Evolutionary conservation across 2,888 invertebrate genomes (phyloP).

Genomic region (Leptopilina syphax): DNA sequence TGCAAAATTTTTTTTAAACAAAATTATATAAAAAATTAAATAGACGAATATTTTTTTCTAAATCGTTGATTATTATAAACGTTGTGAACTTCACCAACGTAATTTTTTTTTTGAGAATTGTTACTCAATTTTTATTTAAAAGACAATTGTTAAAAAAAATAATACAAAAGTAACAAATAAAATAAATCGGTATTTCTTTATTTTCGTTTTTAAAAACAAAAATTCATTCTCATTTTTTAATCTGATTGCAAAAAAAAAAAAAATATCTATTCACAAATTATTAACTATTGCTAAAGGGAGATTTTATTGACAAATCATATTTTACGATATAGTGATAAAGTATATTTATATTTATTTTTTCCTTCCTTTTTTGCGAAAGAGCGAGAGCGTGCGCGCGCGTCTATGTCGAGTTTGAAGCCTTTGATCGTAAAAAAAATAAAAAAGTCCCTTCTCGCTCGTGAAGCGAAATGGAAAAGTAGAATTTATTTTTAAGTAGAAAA

Average conservation of each 20-base stretch:
- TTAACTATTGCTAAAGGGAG: background rate
- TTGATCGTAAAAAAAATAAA: conserved; percentile 6
- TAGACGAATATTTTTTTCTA: too few relatives aligned
- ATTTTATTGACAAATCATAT: conserved; percentile 16
- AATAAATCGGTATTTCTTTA: too few relatives aligned
- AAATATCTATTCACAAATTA: background rate
- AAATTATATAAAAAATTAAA: too few relatives aligned
- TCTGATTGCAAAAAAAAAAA: conserved; percentile 3
- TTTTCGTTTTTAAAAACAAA: too few relatives aligned
- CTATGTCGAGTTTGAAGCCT: background rate
- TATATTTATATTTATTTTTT: conserved; percentile 26
- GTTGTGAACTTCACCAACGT: too few relatives aligned
- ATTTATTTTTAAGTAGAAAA: conserved; percentile 24
- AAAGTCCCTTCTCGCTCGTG: conserved; percentile 17
- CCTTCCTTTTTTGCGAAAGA: too few relatives aligned
- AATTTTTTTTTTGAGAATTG: too few relatives aligned
- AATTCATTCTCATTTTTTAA: background rate
- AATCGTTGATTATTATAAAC: too few relatives aligned
- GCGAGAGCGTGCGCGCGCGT: background rate
- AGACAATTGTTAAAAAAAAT: too few relatives aligned
- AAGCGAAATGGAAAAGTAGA: conserved; percentile 19
- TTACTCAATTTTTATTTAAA: too few relatives aligned
- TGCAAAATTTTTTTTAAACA: too few relatives aligned
- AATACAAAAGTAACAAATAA: too few relatives aligned
- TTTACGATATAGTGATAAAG: conserved; percentile 6